Base-by-base conservation (phyloP, 2,113 vertebrate genomes). In the Ceuthmochares aereus region DNA sequence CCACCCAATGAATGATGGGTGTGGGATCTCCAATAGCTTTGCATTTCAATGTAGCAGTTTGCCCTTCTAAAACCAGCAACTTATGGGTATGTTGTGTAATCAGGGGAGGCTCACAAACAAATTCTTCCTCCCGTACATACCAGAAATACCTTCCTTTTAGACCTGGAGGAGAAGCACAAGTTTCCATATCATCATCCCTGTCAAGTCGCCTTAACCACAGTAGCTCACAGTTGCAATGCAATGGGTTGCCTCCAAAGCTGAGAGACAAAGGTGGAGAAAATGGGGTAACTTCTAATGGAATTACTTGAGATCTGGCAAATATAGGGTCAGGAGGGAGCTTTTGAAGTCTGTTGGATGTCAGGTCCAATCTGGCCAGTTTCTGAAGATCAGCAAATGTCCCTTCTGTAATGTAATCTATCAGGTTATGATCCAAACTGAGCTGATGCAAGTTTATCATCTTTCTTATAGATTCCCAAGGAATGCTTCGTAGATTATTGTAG, bases 361-460 rank as follows among this genome's bases (percentile, higher is more conserved):
- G 98, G 87, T 99, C 99, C 89, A 99, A 95, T 40, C 99, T 98
- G n/a, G 99, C 99, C 92, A 99, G 80, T 63, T 98, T 98, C 94
- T 98, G 97, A 78, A 99, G 98, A 94, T 99, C 99, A 23, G 98
- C 97, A 89, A 99, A 99, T 3, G 99, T 99, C 56, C 99, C 99
- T 87, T 99, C 99, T 1, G 98, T 97, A 56, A 99, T 99, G 94
- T 99, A 98, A 88, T 97, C 96, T 87, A 99, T 98, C 64, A 99
- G 98, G 91, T 99, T 99, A 97, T 99, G 99, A 95, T 99, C 99
- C 95, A 99, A 97, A 96, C 99, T 99, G 77, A 99, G 98, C 92
- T 99, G 99, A 94, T 99, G 99, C 34, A 99, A 98, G 97, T 99
- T 99, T 87, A 99, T 97, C 99, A 99, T 99, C 95, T 98, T 99